A percentile compares a stretch with the other conserved stretches of the same genome.
phyloP scores from a whole-genome alignment of 2,888 invertebrate species.

The Ochlodes sylvanus region DNA sequence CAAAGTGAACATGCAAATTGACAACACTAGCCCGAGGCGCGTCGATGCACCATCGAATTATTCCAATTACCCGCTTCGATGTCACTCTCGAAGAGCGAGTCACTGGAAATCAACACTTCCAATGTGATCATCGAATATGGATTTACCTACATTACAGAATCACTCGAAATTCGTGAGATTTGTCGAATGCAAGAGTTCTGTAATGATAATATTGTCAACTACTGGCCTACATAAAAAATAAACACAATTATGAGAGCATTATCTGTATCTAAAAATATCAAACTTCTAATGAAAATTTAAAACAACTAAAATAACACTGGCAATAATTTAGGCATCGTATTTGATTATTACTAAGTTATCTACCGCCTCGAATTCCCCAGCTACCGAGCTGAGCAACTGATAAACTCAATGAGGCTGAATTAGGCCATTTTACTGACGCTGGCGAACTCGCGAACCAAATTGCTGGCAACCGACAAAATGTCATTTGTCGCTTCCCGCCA shows the following conservation, averaged over 20 bases:
- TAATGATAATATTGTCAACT: too few relatives aligned
- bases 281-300: too few relatives aligned
- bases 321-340: background rate
- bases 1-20: constrained; percentile 49
- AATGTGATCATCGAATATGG: background rate
- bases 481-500: constrained; percentile 43
- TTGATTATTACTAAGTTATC: background rate
- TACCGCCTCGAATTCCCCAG: constrained; percentile 12
- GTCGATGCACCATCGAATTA: constrained; percentile 52
- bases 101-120: constrained; percentile 6
- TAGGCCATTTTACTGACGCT: constrained; percentile 42
- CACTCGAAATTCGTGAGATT: too few relatives aligned
- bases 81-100: constrained; percentile 28
- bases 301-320: too few relatives aligned
- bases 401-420: constrained; percentile 39
- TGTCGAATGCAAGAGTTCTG: too few relatives aligned
- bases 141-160: background rate
- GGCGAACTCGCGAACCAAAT: constrained; percentile 33
- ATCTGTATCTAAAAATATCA: too few relatives aligned
- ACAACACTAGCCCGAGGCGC: constrained; percentile 45
- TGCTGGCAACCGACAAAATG: constrained; percentile 38
- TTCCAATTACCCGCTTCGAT: constrained; percentile 43
- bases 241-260: too few relatives aligned
- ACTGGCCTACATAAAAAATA: too few relatives aligned
- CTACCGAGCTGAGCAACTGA: constrained; percentile 21